phyloP scores from a whole-genome alignment of 2,888 invertebrate species.

The Hesperia comma region DNA sequence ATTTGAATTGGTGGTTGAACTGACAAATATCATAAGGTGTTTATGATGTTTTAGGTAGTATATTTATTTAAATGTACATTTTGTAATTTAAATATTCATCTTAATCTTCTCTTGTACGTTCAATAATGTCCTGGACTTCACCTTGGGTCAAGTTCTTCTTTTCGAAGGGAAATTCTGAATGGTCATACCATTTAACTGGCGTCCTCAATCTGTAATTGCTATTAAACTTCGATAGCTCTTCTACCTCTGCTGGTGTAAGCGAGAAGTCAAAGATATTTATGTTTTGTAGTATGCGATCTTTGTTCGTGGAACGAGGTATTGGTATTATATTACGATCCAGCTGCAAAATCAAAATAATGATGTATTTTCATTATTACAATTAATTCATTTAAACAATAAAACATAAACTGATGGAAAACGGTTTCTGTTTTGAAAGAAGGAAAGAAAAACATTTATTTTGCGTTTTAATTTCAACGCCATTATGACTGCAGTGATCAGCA shows the following conservation, averaged over 20 bases:
- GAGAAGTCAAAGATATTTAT: slow-evolving; percentile 84
- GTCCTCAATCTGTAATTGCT: slow-evolving; percentile 70
- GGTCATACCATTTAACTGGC: slow-evolving; percentile 70
- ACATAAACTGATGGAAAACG: no score
- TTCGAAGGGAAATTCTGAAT: slow-evolving; percentile 72
- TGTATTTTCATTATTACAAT: not conserved
- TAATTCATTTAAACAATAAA: no score
- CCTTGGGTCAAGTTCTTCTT: slow-evolving; percentile 65
- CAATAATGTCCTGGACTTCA: slow-evolving; percentile 64
- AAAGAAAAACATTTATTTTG: no score
- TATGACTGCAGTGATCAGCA: no score
- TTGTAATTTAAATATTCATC: not conserved
- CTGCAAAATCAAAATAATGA: slow-evolving; percentile 56
- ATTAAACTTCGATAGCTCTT: slow-evolving; percentile 79
- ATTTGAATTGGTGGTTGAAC: no score
- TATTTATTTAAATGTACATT: not conserved
- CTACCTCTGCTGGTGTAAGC: slow-evolving; percentile 77
- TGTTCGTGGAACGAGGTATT: slow-evolving; percentile 85
- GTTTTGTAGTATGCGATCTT: slow-evolving; percentile 81
- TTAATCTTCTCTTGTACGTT: slow-evolving; percentile 69
- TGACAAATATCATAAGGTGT: no score
- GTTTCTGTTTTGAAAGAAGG: no score
- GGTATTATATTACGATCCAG: slow-evolving; percentile 82
- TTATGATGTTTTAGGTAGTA: no score
- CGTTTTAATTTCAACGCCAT: no score